Base-by-base conservation (phyloP, 2,797 vertebrate species). In the Octomys mimax region DNA sequence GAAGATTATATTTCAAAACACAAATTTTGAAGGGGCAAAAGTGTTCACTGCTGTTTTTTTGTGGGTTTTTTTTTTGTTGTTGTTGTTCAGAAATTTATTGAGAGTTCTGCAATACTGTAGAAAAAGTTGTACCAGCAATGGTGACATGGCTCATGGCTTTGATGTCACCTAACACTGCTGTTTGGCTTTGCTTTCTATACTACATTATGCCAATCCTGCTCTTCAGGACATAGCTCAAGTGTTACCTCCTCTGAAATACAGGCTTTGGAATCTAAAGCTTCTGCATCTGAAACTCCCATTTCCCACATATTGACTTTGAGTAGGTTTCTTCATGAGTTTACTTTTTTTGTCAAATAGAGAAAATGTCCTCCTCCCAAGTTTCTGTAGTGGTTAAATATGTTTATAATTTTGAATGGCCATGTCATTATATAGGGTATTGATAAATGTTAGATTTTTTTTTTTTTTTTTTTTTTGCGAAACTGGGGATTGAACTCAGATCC, bases 301-400 rank as follows among this genome's bases (percentile, higher is more conserved):
- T 78, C 26, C 31, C 57, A 73, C 22, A 18, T 93, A 4, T 79
- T 75, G 70, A 59, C 19, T 83, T 83, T 62, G 59, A 28, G 52
- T 33, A 79, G 70, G 57, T 96, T 81, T 89, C 52, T 88, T 78
- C 16, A 91, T 36, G 71, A 91, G n/a, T 92, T 91, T 78, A 19
- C 21, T 73, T 96, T 26, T 26, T 85, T 62, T 89, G 24, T 94
- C 87, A 90, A 95, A 73, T 70, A 49, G 77, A 36, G 6, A 49
- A 92, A 83, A 82, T 33, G 73, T 1, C 18, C 26, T 6, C 0
- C 0, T 94, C 11, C 26, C 83, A 92, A 68, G 13, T 79, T 86
- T 12, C 80, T 70, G 52, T 77, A 26, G 6, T n/a, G 92, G 52
- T 75, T 82, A 89, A 83, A 70, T 78, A 83, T 82, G 22, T 54